Percentiles rank a stretch among this genome's conserved stretches.
Conservation (phyloP, 2,797 vertebrate genomes). For the Perdix hodgsoniae region DNA sequence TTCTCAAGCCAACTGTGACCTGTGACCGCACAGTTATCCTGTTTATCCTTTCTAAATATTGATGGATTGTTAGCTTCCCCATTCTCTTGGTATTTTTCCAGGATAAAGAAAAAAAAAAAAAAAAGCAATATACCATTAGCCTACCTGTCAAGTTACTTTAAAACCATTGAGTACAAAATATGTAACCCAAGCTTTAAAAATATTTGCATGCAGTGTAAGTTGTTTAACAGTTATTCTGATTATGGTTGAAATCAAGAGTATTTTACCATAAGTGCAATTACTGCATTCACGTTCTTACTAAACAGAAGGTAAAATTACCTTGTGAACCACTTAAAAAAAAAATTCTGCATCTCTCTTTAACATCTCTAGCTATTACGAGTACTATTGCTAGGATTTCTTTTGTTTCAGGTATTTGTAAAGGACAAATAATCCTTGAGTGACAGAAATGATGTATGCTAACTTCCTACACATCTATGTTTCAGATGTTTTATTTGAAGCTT, state of each 20-base stretch:
- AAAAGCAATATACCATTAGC: background rate
- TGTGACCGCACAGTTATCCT: background rate
- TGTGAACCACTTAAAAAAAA: background rate
- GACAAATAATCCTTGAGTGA: background rate
- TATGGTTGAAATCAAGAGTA: background rate
- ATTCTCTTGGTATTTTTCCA: background rate
- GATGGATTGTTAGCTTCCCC: background rate
- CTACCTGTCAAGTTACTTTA: background rate
- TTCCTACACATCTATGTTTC: background rate
- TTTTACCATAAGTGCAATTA: background rate
- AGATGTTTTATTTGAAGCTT: background rate
- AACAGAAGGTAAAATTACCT: background rate
- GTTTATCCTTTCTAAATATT: constrained; percentile 22
- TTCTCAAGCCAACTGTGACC: constrained; percentile 28
- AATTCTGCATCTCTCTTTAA: background rate
- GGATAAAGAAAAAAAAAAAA: background rate
- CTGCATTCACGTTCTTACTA: background rate
- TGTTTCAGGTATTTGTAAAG: background rate
- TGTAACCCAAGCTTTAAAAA: background rate
- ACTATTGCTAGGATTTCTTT: background rate
- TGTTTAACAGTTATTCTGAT: background rate
- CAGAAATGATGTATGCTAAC: background rate
- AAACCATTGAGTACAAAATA: background rate
- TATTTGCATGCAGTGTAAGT: background rate
- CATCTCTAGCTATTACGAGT: background rate